Evolutionary conservation across 2,888 invertebrate genomes (phyloP).

Genomic region (Zelleria hepariella): DNA sequence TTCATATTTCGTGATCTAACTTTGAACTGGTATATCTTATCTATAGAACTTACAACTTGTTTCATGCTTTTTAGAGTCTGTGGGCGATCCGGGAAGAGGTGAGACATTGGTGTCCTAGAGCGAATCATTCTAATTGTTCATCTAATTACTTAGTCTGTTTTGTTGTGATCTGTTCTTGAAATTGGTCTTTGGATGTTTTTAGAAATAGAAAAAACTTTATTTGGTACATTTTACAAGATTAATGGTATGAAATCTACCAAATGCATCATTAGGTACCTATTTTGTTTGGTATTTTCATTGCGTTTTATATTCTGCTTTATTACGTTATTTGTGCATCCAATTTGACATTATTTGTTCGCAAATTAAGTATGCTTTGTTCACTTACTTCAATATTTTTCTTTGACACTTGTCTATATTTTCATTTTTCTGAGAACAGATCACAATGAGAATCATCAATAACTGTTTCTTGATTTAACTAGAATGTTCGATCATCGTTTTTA

Average conservation of each 20-base stretch:
- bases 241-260: background rate
- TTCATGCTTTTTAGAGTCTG: conserved; percentile 71
- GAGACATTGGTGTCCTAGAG: conserved; percentile 63
- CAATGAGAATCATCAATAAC: background rate
- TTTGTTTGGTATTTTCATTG: too few relatives aligned
- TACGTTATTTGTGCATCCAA: too few relatives aligned
- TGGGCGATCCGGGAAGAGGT: conserved; percentile 70
- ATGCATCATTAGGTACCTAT: background rate
- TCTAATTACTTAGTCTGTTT: conserved; percentile 23
- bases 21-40: conserved; percentile 20
- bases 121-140: conserved; percentile 30
- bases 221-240: background rate
- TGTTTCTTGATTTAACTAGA: background rate
- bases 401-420: too few relatives aligned
- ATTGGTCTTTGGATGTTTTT: too few relatives aligned
- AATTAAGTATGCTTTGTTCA: background rate
- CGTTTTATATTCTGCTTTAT: too few relatives aligned
- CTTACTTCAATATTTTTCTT: background rate
- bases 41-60: conserved; percentile 44
- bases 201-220: conserved; percentile 7
- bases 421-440: background rate
- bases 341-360: too few relatives aligned
- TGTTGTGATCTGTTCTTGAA: conserved; percentile 39
- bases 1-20: conserved; percentile 16
- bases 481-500: background rate